Evolutionary conservation across 2,113 vertebrate genomes (phyloP).

Genomic region (Dolichallabes microphthalmus): DNA sequence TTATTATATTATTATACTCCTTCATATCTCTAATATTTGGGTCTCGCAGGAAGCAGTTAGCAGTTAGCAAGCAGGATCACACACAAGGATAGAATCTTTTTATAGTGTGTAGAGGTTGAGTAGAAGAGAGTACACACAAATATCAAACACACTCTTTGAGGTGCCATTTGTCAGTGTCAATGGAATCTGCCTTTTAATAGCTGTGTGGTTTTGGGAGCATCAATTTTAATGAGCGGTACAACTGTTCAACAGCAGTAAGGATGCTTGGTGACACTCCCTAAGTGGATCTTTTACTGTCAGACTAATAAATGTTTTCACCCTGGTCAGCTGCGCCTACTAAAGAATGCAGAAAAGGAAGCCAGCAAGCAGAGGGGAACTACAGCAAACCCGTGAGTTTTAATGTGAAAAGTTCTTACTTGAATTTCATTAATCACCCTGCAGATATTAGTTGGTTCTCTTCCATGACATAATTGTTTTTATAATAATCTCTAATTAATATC

Average conservation of each 20-base stretch:
- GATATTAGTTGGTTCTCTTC: slow-evolving; percentile 1
- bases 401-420: background rate
- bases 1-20: slow-evolving; percentile 22
- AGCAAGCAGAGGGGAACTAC: slow-evolving; percentile 57
- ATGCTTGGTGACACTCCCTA: background rate
- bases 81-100: slow-evolving; percentile 31
- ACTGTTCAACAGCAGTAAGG: slow-evolving; percentile 1
- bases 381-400: slow-evolving; percentile 62
- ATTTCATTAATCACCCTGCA: background rate
- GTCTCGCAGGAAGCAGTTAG: slow-evolving; percentile 54
- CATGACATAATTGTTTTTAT: background rate
- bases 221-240: background rate
- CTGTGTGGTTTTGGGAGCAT: background rate
- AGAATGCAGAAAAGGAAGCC: slow-evolving; percentile 52
- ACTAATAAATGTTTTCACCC: slow-evolving; percentile 25
- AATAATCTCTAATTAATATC: slow-evolving; percentile 13
- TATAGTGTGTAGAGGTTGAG: slow-evolving; percentile 37
- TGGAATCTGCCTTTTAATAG: slow-evolving; percentile 9
- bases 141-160: slow-evolving; percentile 19
- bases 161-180: slow-evolving; percentile 2
- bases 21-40: slow-evolving; percentile 41
- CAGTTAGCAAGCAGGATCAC: slow-evolving; percentile 50
- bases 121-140: background rate
- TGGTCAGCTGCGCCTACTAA: slow-evolving; percentile 53
- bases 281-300: background rate